A percentile compares a stretch with the other conserved stretches of the same genome.
These are phyloP conservation scores for Limnephilus marmoratus DNA, from an alignment of 2,888 invertebrate genomes.

Conservation along the genomic window DNA sequence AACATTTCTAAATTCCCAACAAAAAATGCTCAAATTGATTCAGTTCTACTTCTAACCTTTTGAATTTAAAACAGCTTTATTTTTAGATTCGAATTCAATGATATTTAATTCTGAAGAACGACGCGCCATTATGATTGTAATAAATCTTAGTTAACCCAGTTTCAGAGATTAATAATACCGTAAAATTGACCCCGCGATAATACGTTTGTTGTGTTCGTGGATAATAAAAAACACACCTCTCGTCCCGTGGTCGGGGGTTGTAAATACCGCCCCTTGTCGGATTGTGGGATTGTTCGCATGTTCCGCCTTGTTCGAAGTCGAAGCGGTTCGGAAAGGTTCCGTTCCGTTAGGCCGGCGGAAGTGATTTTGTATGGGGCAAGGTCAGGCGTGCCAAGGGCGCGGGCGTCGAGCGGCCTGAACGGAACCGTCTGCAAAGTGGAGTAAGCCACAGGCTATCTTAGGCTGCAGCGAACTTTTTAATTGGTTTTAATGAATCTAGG, in stretches of 20 bases:
- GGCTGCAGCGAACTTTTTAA: neutral
- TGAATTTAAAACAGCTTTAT: too few relatives aligned
- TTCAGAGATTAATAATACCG: neutral
- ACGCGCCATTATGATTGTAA: neutral
- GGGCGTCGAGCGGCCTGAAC: neutral
- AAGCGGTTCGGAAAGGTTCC: neutral
- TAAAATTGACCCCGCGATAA: constrained; percentile 14
- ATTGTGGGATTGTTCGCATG: constrained; percentile 34
- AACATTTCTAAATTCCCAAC: too few relatives aligned
- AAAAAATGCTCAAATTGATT: too few relatives aligned
- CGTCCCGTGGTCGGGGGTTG: neutral
- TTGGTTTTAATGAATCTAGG: neutral
- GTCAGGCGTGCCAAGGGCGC: constrained; percentile 28
- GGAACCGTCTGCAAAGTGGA: neutral
- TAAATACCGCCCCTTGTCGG: neutral
- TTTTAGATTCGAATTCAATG: neutral
- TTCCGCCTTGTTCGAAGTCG: neutral
- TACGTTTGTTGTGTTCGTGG: constrained; percentile 6
- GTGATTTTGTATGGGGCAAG: constrained; percentile 1
- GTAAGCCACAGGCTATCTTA: neutral
- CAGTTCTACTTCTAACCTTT: too few relatives aligned
- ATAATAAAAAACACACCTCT: neutral
- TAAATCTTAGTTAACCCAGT: constrained; percentile 3
- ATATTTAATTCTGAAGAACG: neutral
- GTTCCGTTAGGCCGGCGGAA: constrained; percentile 5